These are phyloP conservation scores for Pandion haliaetus DNA, from an alignment of 2,113 vertebrate species.

Conservation along the genomic window DNA sequence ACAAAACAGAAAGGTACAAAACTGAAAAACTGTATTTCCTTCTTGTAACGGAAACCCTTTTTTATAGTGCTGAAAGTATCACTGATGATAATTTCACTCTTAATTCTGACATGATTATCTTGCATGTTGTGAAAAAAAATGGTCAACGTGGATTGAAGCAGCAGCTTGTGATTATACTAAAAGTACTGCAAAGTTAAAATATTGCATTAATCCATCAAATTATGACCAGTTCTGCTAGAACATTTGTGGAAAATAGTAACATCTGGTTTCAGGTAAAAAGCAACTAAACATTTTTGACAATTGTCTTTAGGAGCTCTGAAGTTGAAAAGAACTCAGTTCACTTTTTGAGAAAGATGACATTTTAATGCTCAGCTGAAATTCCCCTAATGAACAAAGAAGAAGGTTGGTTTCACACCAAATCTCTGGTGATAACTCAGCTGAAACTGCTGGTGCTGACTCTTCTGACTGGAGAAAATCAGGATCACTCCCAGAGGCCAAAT, in stretches of 20 bases:
- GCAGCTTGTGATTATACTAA: neutral
- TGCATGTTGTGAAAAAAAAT: neutral
- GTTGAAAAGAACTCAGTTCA: neutral
- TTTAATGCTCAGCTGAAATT: neutral
- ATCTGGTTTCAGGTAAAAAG: neutral
- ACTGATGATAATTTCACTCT: neutral
- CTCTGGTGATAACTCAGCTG: neutral
- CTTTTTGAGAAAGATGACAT: neutral
- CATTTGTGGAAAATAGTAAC: neutral
- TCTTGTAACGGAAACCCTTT: neutral
- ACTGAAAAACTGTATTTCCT: neutral
- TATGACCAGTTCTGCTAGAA: neutral
- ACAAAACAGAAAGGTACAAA: neutral
- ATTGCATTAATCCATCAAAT: neutral
- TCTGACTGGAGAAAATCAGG: neutral
- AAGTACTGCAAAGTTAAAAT: neutral
- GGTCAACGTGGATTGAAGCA: neutral
- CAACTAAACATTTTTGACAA: neutral
- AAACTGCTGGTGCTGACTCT: neutral
- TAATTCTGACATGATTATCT: neutral
- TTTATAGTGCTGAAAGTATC: neutral
- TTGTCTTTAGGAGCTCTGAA: neutral
- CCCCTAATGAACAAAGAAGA: neutral
- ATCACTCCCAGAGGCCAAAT: slow-evolving; percentile 18
- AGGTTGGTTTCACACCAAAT: neutral